These are phyloP conservation scores for Adelphocoris suturalis DNA, from an alignment of 2,888 invertebrate genomes.

Conservation along the genomic window DNA sequence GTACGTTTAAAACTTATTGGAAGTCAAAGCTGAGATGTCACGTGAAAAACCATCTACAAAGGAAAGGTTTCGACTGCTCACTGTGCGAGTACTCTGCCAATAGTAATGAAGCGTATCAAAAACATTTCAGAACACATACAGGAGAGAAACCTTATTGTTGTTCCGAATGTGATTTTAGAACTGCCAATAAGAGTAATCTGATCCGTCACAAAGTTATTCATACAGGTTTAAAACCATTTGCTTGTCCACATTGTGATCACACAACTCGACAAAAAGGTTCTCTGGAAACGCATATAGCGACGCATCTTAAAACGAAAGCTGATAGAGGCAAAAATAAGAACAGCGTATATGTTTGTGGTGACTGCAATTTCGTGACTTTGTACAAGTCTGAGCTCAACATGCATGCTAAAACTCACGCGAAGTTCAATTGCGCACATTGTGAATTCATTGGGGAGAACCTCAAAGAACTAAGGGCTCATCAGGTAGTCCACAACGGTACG, in stretches of 20 bases:
- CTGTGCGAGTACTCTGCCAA: slow-evolving; percentile 5
- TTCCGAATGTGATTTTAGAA: background rate
- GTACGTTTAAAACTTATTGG: slow-evolving; percentile 24
- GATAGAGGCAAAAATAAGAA: background rate
- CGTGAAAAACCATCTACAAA: background rate
- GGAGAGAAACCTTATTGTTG: slow-evolving; percentile 52
- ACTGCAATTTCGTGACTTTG: slow-evolving; percentile 50
- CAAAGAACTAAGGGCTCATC: background rate
- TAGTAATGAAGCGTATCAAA: background rate
- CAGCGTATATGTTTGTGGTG: slow-evolving; percentile 49
- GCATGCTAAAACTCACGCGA: slow-evolving; percentile 21
- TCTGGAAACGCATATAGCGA: background rate
- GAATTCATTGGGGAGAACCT: background rate
- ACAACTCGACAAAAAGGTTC: slow-evolving; percentile 13
- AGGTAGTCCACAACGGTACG: background rate
- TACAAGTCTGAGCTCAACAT: background rate
- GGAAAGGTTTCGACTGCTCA: background rate
- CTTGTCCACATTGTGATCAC: slow-evolving; percentile 33
- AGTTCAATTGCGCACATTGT: slow-evolving; percentile 6
- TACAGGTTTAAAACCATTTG: slow-evolving; percentile 5
- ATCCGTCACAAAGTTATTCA: slow-evolving; percentile 30
- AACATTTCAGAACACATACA: slow-evolving; percentile 37
- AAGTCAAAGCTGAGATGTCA: slow-evolving; percentile 43
- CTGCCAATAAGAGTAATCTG: slow-evolving; percentile 53
- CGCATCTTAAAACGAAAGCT: background rate